Percentiles rank a stretch among this genome's conserved stretches.
phyloP scores from a whole-genome alignment of 2,113 vertebrate genomes.

The Ameiurus melas region DNA sequence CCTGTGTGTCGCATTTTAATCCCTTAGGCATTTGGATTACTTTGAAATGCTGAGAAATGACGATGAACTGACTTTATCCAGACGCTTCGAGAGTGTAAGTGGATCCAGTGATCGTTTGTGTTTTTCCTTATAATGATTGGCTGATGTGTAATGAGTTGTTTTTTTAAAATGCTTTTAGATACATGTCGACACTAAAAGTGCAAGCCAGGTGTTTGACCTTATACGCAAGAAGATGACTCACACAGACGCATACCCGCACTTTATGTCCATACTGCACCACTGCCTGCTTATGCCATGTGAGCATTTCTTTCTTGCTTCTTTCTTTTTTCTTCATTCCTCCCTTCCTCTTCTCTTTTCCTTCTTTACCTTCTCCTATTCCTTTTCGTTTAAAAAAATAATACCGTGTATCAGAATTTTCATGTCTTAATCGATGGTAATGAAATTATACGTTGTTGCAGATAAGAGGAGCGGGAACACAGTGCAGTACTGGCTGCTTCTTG shows the following conservation, averaged over 20 bases:
- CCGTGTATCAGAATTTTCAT: neutral
- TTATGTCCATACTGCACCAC: slow-evolving; percentile 98
- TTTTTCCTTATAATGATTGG: neutral
- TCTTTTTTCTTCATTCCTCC: neutral
- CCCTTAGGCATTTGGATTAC: slow-evolving; percentile 93
- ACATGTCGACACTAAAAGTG: slow-evolving; percentile 97
- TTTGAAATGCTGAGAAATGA: slow-evolving; percentile 99
- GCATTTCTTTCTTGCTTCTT: slow-evolving; percentile 56
- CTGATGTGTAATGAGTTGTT: neutral
- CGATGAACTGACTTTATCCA: slow-evolving; percentile 94
- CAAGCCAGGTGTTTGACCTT: slow-evolving; percentile 95
- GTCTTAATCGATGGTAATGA: neutral
- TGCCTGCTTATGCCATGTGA: slow-evolving; percentile 99
- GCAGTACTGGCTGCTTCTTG: slow-evolving; percentile 96
- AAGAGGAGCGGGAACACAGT: slow-evolving; percentile 97
- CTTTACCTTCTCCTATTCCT: neutral
- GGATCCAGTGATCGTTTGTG: neutral
- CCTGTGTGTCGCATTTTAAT: slow-evolving; percentile 14
- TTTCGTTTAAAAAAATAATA: neutral
- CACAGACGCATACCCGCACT: slow-evolving; percentile 95
- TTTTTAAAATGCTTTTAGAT: slow-evolving; percentile 70
- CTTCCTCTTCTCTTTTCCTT: neutral
- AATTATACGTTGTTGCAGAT: slow-evolving; percentile 68
- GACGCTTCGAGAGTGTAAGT: slow-evolving; percentile 90
- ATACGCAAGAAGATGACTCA: slow-evolving; percentile 95